Evolutionary conservation across 1,140 invertebrate species (phyloP), one percentile per base, ranked within the genome.

Genomic region (Euwallacea similis): DNA sequence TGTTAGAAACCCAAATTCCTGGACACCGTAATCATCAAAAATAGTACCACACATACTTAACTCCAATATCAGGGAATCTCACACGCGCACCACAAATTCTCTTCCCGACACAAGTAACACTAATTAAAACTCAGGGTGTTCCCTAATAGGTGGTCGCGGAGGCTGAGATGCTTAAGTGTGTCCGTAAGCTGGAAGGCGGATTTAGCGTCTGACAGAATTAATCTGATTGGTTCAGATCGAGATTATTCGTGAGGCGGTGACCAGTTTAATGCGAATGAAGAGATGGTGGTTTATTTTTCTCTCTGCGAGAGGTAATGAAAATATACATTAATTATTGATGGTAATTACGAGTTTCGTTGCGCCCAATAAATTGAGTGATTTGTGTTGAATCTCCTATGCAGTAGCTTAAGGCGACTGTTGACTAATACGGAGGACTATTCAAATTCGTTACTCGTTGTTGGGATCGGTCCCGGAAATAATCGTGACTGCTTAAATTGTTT

Each of bases 241-340:
- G 16, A 68, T 68, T 33, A 55, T 60, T 60, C 58, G 13, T 68
- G 56, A 68, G 66, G 66, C 66, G 66, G 66, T 61, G 44, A 68
- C 58, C 55, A 41, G 47, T 42, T 6, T n/a, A 66, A 43, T 58
- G 43, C 66, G 64, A 66, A 16, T 58, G 65, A 64, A 8, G 54
- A 43, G 66, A 16, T 11, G 54, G 54, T 43, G 55, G 55, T 67
- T 67, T 56, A 67, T 64, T 64, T 64, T 47, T 64, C 21, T 33
- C 21, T 50, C 47, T 13, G 13, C 10, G 47, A 10, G 47, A 50
- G 10, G 13, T 11, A 50, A 13, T 50, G 10, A 50, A 50, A 50
- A 50, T 11, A 50, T 13, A 10, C 47, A 50, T 50, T 2, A 50
- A 50, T 50, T 11, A 10, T 50, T 50, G 13, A 50, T 50, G 10